Evolutionary conservation across 2,797 vertebrate genomes (phyloP).

Genomic region (Aeoliscus strigatus): DNA sequence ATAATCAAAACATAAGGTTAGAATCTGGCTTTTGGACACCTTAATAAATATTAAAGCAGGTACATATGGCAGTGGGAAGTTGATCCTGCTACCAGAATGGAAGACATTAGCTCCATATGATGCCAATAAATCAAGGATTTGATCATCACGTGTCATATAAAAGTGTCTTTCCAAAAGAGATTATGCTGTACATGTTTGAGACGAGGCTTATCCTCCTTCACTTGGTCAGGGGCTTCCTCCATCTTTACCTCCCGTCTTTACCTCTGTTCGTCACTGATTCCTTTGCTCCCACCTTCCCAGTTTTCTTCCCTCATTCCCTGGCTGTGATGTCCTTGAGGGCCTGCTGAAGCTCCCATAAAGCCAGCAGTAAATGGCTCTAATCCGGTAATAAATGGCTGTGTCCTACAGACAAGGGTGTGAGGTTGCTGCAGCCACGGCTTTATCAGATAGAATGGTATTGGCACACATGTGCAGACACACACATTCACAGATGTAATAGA

Average conservation of each 20-base stretch:
- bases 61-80: too few relatives aligned
- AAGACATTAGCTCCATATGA: constrained; percentile 6
- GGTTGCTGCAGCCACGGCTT: constrained; percentile 70
- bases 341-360: constrained; percentile 79
- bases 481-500: constrained; percentile 62
- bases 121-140: constrained; percentile 13
- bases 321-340: constrained; percentile 80
- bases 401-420: constrained; percentile 81
- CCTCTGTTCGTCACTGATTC: constrained; percentile 37
- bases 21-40: too few relatives aligned
- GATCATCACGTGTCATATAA: constrained; percentile 21
- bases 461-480: constrained; percentile 40
- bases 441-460: constrained; percentile 74
- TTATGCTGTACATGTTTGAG: constrained; percentile 14
- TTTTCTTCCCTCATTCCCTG: constrained; percentile 45
- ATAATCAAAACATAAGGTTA: too few relatives aligned
- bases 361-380: constrained; percentile 82
- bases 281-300: constrained; percentile 42
- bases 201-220: constrained; percentile 23
- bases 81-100: background rate
- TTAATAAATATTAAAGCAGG: too few relatives aligned
- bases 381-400: constrained; percentile 82
- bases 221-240: constrained; percentile 51
- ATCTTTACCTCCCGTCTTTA: constrained; percentile 32
- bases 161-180: constrained; percentile 19